Evolutionary conservation across 2,113 vertebrate species (phyloP).

Genomic region (Nanger granti): DNA sequence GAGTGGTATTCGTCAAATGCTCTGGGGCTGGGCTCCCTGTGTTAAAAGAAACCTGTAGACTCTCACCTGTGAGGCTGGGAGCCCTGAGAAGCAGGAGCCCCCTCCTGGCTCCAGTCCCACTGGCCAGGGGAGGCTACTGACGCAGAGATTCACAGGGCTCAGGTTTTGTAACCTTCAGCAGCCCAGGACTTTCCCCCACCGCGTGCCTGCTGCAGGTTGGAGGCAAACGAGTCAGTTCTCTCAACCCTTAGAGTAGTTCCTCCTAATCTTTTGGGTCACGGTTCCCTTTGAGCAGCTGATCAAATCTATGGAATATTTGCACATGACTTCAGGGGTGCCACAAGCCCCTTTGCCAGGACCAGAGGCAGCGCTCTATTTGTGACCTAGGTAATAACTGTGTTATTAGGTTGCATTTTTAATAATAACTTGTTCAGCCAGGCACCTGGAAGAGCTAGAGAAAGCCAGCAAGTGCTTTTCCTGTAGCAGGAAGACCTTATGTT

Average conservation of each 20-base stretch:
- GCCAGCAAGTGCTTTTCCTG: too few species aligned
- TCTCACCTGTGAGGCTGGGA: too few species aligned
- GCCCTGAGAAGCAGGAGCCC: not conserved
- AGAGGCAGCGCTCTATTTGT: not conserved
- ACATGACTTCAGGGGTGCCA: not conserved
- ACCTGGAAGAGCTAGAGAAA: not conserved
- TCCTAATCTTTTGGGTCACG: not conserved
- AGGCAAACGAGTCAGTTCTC: not conserved
- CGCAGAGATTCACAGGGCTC: not conserved
- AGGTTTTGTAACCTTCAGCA: not conserved
- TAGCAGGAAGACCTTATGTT: not conserved
- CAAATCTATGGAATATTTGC: not conserved
- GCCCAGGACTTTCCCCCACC: too few species aligned
- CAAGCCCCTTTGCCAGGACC: not conserved
- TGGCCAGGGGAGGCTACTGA: accelerated
- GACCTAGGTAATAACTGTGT: not conserved
- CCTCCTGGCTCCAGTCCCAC: too few species aligned
- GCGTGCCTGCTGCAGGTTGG: accelerated
- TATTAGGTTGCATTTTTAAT: not conserved
- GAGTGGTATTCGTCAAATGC: not conserved
- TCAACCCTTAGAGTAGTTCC: not conserved
- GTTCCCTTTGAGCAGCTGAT: not conserved
- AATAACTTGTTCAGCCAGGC: not conserved
- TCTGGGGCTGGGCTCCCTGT: not conserved
- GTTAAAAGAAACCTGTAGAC: not conserved